Base-by-base conservation (phyloP, 2,888 invertebrate species). In the Sesia apiformis region DNA sequence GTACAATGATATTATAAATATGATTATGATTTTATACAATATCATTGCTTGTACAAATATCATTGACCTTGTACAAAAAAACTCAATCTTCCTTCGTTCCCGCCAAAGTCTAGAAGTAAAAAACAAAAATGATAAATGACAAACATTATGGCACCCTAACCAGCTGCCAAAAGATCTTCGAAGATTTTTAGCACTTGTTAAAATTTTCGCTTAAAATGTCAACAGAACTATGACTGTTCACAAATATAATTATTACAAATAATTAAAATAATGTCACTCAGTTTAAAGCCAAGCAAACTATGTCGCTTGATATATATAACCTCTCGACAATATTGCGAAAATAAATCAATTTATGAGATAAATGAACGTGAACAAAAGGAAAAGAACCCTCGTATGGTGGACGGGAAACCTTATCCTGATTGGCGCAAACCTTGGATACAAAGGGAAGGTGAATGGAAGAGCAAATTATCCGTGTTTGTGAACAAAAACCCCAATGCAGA, bases 341-440 rank as follows among this genome's bases (percentile, higher is more conserved):
- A 74, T 7, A 87, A 85, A 63, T 74, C 81, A 0, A 75, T 76
- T 58, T 87, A 88, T 61, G 77, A 87, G 55, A 75, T 76, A 58
- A 87, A 88, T 61, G 77, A 87, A 56, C 71, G 70, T 40, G 64
- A 82, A 60, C 88, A 88, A 70, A 84, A 81, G 58, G 81, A 82
- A 4, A 60, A 61, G 40, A 73, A 81, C 54, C 70, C 77, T 40
- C 76, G 79, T 23, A 63, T 60, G 49, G 72, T 84, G 0, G 67
- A 81, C 53, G 89, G 87, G 4, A 80, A 91, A 66, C 73, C 76
- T 50, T 91, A 90, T 57, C 76, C 92, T 41, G 81, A 91, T 52
- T 93, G 93, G 93, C 84, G 93, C n/a, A 91, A 86, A 52, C 91
- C 92, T 0, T 91, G 91, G 82, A 89, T 90, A 53, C 81, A 93